Conservation (phyloP, 2,113 vertebrate genomes). For the Entomyzon cyanotis region DNA sequence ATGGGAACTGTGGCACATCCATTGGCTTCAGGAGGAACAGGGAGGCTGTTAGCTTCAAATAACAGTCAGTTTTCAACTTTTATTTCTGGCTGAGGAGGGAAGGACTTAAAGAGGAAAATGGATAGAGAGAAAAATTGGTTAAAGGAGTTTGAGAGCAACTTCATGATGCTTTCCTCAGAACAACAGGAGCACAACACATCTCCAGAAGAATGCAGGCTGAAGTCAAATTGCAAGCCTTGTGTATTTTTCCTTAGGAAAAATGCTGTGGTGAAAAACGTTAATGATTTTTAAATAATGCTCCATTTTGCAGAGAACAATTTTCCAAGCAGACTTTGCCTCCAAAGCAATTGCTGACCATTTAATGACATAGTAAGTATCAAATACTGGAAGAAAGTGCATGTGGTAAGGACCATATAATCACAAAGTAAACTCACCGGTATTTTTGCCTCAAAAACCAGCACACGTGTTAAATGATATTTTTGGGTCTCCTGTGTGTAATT, state of each 20-base stretch:
- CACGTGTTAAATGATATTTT: conserved; percentile 78
- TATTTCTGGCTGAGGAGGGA: neutral
- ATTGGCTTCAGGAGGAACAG: neutral
- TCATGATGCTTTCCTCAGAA: neutral
- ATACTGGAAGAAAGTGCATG: conserved; percentile 70
- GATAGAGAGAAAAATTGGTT: neutral
- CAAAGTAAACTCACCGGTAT: conserved; percentile 74
- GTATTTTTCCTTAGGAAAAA: conserved; percentile 57
- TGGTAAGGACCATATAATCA: conserved; percentile 73
- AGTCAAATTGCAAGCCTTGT: neutral
- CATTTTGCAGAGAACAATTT: conserved; percentile 49
- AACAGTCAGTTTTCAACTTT: conserved; percentile 19
- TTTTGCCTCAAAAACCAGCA: conserved; percentile 76
- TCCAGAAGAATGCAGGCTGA: conserved; percentile 20
- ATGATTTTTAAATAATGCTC: conserved; percentile 68
- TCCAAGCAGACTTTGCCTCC: conserved; percentile 62
- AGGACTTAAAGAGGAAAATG: neutral
- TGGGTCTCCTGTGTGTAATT: conserved; percentile 68
- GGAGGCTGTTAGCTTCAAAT: neutral
- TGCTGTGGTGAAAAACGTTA: conserved; percentile 50
- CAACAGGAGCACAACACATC: conserved; percentile 38
- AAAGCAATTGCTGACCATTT: conserved; percentile 64
- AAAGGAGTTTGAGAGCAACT: neutral
- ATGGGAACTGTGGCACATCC: neutral
- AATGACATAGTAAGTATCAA: conserved; percentile 70